Evolutionary conservation across 2,888 invertebrate species (phyloP).

Genomic region (Ellobium chinense): DNA sequence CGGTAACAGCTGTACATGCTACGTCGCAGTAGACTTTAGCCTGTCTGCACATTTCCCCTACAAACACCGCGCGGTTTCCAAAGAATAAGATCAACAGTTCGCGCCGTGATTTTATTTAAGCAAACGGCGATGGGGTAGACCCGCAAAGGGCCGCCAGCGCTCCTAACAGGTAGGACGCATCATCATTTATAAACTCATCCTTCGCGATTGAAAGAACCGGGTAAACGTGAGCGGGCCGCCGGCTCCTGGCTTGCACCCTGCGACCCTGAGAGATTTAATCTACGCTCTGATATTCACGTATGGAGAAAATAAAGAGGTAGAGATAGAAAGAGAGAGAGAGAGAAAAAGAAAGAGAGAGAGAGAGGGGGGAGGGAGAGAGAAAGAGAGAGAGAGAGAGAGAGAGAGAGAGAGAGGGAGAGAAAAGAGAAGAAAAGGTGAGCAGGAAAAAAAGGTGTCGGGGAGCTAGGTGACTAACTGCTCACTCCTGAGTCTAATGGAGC

Average conservation of each 20-base stretch:
- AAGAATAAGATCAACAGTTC: too few relatives aligned
- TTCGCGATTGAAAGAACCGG: background rate
- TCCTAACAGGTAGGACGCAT: background rate
- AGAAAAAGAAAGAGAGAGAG: too few relatives aligned
- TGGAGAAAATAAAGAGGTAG: background rate
- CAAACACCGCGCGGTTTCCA: too few relatives aligned
- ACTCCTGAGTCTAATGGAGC: conserved; percentile 17
- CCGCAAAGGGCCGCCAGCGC: too few relatives aligned
- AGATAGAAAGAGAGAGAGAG: too few relatives aligned
- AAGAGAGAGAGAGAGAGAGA: background rate
- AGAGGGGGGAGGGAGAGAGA: background rate
- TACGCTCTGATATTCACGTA: conserved; percentile 1
- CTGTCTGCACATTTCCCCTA: too few relatives aligned
- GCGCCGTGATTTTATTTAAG: too few relatives aligned
- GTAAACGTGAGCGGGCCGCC: background rate
- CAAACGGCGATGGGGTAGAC: too few relatives aligned
- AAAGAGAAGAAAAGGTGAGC: background rate
- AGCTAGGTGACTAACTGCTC: background rate
- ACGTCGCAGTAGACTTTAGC: too few relatives aligned
- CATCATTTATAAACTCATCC: conserved; percentile 5
- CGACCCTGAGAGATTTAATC: conserved; percentile 18
- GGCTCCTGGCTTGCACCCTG: background rate
- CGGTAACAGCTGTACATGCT: too few relatives aligned
- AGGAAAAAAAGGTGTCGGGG: background rate
- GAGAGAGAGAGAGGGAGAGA: too few relatives aligned